Evolutionary conservation across 2,113 vertebrate species (phyloP).

Genomic region (Dipodomys merriami): DNA sequence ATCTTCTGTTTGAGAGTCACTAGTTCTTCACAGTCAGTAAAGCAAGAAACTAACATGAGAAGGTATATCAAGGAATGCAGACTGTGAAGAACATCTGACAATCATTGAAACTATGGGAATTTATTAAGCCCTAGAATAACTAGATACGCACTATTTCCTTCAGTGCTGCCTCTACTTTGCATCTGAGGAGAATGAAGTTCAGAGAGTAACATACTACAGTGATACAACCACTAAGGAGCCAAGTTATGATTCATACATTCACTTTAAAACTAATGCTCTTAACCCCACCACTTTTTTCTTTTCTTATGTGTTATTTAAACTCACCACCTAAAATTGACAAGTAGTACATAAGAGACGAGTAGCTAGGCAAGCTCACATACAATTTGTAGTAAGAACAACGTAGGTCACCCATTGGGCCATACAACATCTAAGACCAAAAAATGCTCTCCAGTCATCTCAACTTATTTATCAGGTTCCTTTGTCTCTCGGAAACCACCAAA

Average conservation of each 20-base stretch:
- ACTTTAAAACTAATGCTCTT: not conserved
- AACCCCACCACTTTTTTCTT: not conserved
- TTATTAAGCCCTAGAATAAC: constrained; percentile 7
- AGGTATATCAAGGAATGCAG: constrained; percentile 15
- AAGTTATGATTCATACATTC: not conserved
- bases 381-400: not conserved
- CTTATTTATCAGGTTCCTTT: not conserved
- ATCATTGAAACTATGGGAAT: constrained; percentile 8
- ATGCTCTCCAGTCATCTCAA: not conserved
- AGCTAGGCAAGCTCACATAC: not conserved
- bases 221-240: not conserved
- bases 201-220: not conserved
- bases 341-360: not conserved
- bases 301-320: not conserved
- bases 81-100: not conserved
- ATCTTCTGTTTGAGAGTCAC: not conserved
- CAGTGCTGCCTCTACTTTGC: not conserved
- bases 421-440: not conserved
- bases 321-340: not conserved
- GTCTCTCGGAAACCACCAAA: not conserved
- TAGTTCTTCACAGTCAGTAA: not conserved
- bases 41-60: not conserved
- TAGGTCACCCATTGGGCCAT: too few species aligned
- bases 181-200: constrained; percentile 2
- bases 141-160: not conserved